Conservation (phyloP, 2,888 invertebrate species). For the Bedellia somnulentella region DNA sequence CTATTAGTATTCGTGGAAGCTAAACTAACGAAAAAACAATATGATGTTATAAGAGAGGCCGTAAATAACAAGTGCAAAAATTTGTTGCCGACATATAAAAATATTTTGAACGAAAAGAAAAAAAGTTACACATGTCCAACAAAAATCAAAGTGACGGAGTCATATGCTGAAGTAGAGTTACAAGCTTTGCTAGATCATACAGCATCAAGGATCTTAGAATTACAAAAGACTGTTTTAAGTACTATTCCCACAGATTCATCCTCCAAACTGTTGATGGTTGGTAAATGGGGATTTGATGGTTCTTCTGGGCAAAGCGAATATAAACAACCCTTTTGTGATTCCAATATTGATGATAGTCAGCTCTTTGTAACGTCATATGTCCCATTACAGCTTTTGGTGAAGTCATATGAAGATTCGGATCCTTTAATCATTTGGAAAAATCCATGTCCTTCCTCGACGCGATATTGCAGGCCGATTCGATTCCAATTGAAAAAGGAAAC, state of each 20-base stretch:
- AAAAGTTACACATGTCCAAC: conserved; percentile 5
- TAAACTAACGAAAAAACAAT: conserved; percentile 6
- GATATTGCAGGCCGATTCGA: conserved; percentile 3
- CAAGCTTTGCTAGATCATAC: conserved; percentile 7
- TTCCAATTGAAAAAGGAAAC: conserved; percentile 1
- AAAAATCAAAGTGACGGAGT: conserved; percentile 3
- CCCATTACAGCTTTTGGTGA: conserved; percentile 4
- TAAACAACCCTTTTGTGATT: conserved; percentile 5
- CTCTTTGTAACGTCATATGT: conserved; percentile 8
- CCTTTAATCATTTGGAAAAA: neutral
- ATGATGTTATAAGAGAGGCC: conserved; percentile 5
- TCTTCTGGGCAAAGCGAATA: conserved; percentile 10
- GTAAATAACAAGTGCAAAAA: conserved; percentile 1
- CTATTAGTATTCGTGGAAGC: conserved; percentile 5
- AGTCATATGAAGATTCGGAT: conserved; percentile 4
- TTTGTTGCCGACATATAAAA: conserved; percentile 2
- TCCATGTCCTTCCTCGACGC: conserved; percentile 7
- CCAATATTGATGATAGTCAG: conserved; percentile 3
- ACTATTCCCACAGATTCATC: conserved; percentile 3
- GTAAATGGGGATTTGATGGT: conserved; percentile 10
- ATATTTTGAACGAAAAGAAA: conserved; percentile 7
- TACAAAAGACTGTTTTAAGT: conserved; percentile 5
- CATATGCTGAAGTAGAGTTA: conserved; percentile 6
- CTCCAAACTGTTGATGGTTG: conserved; percentile 6
- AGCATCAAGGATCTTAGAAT: conserved; percentile 4